Conservation (phyloP, 2,113 vertebrate species). For the Tapirus terrestris region DNA sequence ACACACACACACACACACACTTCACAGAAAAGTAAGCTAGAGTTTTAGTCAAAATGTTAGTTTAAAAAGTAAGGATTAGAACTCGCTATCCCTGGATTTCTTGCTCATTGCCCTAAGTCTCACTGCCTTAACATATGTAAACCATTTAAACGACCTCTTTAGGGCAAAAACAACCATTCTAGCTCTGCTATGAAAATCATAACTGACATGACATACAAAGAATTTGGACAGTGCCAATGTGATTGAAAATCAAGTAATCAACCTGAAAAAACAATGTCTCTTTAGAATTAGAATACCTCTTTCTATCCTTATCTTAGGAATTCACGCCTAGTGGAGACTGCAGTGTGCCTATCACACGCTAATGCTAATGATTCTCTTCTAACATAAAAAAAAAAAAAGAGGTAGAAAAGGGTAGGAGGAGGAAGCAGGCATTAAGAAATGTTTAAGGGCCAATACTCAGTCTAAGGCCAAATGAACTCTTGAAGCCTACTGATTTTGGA, state of each 20-base stretch:
- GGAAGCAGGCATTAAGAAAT: conserved; percentile 56
- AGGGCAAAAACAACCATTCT: conserved; percentile 48
- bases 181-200: conserved; percentile 48
- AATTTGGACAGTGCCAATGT: conserved; percentile 42
- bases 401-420: conserved; percentile 69
- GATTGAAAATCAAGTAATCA: conserved; percentile 62
- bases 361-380: conserved; percentile 47
- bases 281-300: conserved; percentile 58
- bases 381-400: conserved; percentile 33
- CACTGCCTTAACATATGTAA: conserved; percentile 22
- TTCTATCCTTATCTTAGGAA: conserved; percentile 42
- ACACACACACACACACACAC: background rate
- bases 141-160: conserved; percentile 27
- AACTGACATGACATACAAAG: conserved; percentile 47
- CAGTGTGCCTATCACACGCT: conserved; percentile 32
- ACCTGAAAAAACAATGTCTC: conserved; percentile 22
- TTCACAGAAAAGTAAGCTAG: conserved; percentile 63
- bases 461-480: conserved; percentile 68
- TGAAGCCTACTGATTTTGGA: conserved; percentile 60
- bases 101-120: conserved; percentile 34
- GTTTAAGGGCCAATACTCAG: conserved; percentile 37
- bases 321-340: conserved; percentile 10
- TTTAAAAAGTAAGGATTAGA: conserved; percentile 53
- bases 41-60: conserved; percentile 59
- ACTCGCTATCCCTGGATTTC: conserved; percentile 51